These are phyloP conservation scores for Pollicipes pollicipes DNA, from an alignment of 1,140 invertebrate genomes.

Conservation along the genomic window DNA sequence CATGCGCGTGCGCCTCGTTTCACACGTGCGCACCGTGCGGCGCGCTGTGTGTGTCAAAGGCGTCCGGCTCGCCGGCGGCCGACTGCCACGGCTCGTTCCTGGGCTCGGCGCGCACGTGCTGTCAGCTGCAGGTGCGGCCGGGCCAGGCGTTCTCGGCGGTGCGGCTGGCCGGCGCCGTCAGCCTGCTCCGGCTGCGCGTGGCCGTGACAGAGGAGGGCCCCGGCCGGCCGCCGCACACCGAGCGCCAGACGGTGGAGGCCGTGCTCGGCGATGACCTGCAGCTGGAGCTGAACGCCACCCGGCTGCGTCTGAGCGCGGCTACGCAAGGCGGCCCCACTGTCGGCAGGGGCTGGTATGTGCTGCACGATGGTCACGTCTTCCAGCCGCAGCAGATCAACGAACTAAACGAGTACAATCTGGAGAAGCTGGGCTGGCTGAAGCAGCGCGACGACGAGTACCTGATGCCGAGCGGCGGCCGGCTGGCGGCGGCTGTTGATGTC, in stretches of 20 bases:
- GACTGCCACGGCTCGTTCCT: slow-evolving; percentile 1
- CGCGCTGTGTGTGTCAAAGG: neutral
- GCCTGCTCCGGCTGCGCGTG: neutral
- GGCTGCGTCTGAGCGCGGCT: neutral
- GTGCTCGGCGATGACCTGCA: neutral
- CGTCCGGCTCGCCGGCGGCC: neutral
- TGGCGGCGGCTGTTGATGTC: neutral
- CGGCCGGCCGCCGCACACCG: neutral
- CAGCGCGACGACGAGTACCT: neutral
- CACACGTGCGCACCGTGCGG: neutral
- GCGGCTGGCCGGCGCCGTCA: neutral
- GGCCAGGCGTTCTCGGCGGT: neutral
- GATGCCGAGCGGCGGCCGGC: neutral
- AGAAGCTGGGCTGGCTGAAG: neutral
- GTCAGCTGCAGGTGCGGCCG: neutral
- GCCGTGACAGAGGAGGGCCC: neutral
- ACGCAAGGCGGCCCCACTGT: neutral
- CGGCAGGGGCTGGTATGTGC: neutral
- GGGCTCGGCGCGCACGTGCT: slow-evolving; percentile 2
- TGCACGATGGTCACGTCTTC: neutral
- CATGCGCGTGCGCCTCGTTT: neutral
- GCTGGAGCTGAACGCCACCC: neutral
- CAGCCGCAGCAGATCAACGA: neutral
- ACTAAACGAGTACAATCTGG: neutral
- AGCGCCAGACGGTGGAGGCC: neutral